Conservation (phyloP, 2,797 vertebrate species). For the Zalophus californianus region DNA sequence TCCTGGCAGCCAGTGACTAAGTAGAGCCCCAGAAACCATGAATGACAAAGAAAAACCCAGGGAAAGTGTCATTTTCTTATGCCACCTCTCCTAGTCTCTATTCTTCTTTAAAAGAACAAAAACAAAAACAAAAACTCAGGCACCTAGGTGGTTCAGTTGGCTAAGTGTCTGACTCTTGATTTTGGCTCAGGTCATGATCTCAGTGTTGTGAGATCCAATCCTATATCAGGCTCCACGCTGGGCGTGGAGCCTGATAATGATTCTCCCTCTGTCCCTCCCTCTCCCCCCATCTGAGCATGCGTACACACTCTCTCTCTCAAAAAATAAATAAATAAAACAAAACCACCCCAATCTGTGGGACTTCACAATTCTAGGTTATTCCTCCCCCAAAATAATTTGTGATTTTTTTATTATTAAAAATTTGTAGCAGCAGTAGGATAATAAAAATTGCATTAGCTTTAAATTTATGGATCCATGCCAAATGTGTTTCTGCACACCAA, state of each 20-base stretch:
- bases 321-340: background rate
- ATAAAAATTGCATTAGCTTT: background rate
- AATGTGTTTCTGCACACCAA: background rate
- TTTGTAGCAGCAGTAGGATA: background rate
- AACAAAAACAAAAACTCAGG: background rate
- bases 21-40: background rate
- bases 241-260: background rate
- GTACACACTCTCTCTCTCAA: background rate
- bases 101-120: background rate
- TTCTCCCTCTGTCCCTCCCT: background rate
- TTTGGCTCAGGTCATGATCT: background rate
- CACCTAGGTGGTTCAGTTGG: background rate
- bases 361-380: background rate
- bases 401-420: conserved; percentile 5
- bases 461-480: background rate
- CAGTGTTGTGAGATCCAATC: background rate
- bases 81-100: background rate
- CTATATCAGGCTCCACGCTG: background rate
- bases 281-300: background rate
- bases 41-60: background rate
- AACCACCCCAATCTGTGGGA: background rate
- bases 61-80: background rate
- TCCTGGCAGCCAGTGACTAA: background rate
- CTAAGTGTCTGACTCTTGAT: background rate
- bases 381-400: background rate